Percentiles rank a stretch among this genome's conserved stretches.
These are phyloP conservation scores for Melanerpes aurifrons DNA, from an alignment of 2,113 vertebrate species.

Conservation along the genomic window DNA sequence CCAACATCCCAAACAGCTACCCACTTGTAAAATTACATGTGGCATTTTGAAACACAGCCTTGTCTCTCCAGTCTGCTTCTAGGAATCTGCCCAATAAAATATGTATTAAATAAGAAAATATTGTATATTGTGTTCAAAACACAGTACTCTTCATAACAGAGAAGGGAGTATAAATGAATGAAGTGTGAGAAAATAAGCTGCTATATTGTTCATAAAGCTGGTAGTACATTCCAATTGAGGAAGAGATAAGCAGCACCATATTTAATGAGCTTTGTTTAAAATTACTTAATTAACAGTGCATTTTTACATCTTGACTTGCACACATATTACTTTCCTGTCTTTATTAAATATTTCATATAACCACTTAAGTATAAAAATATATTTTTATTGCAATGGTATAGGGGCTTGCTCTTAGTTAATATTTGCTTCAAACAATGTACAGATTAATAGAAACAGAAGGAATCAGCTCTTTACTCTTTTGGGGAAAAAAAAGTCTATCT, in stretches of 20 bases:
- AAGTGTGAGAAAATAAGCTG: background rate
- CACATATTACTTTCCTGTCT: background rate
- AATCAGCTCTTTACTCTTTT: background rate
- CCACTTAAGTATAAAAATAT: background rate
- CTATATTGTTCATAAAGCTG: background rate
- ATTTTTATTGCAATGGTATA: background rate
- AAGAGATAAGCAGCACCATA: background rate
- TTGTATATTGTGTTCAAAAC: slow-evolving; percentile 38
- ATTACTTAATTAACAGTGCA: background rate
- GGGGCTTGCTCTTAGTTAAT: background rate
- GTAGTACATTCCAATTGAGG: background rate
- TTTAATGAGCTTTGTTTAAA: background rate
- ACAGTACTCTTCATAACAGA: background rate
- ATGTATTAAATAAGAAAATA: slow-evolving; percentile 60
- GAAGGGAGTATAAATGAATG: background rate
- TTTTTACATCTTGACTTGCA: background rate
- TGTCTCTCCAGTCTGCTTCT: background rate
- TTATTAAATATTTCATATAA: background rate
- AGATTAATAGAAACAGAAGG: background rate
- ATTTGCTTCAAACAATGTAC: background rate
- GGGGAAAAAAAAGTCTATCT: background rate
- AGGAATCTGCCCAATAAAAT: slow-evolving; percentile 21
- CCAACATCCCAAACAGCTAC: slow-evolving; percentile 27
- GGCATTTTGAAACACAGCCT: slow-evolving; percentile 37
- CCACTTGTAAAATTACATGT: slow-evolving; percentile 36